Evolutionary conservation across 2,888 invertebrate genomes (phyloP).

Genomic region (Gymnocheta viridis): DNA sequence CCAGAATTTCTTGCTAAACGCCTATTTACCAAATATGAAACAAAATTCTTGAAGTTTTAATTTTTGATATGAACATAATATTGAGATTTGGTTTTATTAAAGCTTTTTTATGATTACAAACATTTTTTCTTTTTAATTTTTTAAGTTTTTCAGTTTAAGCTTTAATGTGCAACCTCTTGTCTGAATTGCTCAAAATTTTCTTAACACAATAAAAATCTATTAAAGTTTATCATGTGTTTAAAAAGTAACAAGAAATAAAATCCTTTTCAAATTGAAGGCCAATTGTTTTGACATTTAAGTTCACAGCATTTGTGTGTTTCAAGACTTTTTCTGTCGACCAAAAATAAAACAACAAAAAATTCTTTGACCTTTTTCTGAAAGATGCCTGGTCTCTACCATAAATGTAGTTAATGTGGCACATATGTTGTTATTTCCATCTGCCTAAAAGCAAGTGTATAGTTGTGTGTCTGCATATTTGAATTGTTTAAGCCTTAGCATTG

Average conservation of each 20-base stretch:
- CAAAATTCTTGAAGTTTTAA: no score
- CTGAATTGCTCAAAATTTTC: background rate
- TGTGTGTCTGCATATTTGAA: background rate
- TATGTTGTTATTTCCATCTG: conserved; percentile 57
- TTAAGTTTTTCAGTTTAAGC: no score
- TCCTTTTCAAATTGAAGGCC: background rate
- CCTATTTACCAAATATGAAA: no score
- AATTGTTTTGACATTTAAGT: conserved; percentile 56
- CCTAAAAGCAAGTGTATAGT: background rate
- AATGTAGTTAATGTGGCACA: conserved; percentile 63
- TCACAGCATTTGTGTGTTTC: conserved; percentile 9
- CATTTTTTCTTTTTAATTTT: no score
- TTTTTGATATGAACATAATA: no score
- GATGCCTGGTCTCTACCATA: conserved; percentile 21
- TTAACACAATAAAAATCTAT: background rate
- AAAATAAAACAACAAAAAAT: background rate
- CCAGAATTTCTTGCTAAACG: no score
- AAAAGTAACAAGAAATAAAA: conserved; percentile 1
- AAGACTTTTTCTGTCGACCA: background rate
- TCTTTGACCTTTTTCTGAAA: conserved; percentile 39
- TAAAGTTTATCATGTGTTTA: conserved; percentile 10
- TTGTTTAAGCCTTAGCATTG: conserved; percentile 21
- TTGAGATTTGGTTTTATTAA: no score
- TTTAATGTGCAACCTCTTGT: no score
- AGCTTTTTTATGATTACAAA: no score